Conservation (phyloP, 2,888 invertebrate species). For the Drosophila peninsularis region DNA sequence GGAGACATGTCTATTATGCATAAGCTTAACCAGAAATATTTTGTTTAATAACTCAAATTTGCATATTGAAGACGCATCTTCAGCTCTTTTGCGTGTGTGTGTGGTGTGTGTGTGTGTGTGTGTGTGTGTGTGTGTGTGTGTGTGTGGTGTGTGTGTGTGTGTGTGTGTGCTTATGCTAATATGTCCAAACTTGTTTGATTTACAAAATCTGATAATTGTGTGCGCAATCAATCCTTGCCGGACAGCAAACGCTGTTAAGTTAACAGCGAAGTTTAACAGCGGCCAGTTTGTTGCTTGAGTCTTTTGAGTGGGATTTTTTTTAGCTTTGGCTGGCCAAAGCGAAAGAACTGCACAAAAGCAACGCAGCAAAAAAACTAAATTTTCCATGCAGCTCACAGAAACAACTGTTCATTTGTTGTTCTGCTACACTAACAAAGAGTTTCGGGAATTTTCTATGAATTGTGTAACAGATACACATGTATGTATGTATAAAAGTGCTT, state of each 20-base stretch:
- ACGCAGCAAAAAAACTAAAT: constrained; percentile 58
- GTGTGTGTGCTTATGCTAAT: constrained; percentile 49
- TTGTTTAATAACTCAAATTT: constrained; percentile 55
- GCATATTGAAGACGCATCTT: constrained; percentile 37
- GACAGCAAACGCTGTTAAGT: constrained; percentile 25
- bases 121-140: not conserved
- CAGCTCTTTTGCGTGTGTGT: not conserved
- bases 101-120: not conserved
- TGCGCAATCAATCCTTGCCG: constrained; percentile 50
- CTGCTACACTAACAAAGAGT: constrained; percentile 14
- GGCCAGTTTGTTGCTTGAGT: constrained; percentile 44
- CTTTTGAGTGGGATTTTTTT: constrained; percentile 29
- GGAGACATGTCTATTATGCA: constrained; percentile 27
- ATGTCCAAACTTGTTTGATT: constrained; percentile 57
- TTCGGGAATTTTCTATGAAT: not conserved
- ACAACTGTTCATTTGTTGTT: constrained; percentile 58
- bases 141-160: not conserved
- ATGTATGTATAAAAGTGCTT: not conserved
- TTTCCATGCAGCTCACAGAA: constrained; percentile 78
- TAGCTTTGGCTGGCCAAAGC: constrained; percentile 24
- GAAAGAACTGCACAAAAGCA: constrained; percentile 53
- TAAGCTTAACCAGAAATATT: constrained; percentile 19
- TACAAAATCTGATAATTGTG: constrained; percentile 37
- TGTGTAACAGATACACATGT: not conserved
- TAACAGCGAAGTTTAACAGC: constrained; percentile 20